Base-by-base conservation (phyloP, 2,797 vertebrate genomes). In the Syngnathus acus region DNA sequence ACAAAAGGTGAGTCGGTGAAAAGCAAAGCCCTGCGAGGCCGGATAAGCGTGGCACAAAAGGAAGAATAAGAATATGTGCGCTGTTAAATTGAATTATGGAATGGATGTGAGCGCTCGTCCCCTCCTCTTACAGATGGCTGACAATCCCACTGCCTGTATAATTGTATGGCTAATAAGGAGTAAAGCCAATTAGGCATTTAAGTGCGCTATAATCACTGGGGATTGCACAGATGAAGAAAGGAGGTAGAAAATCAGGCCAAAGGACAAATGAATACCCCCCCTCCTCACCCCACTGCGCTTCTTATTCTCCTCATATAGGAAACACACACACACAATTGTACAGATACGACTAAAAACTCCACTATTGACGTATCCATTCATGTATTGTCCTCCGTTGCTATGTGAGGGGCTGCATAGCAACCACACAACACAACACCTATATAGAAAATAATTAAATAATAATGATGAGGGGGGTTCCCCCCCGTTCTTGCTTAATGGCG, bases 101-200 rank as follows among this genome's bases (percentile, higher is more conserved):
- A 95, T 98, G 90, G 43, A 92, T 91, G 84, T 95, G 93, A 95
- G 95, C 94, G 92, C 6, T 13, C 13, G 92, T 94, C 92, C 94
- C 92, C 93, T 90, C 90, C 91, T 89, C 92, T 91, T 92, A 94
- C 94, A 98, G 94, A 97, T 94, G 94, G 94, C 91, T 94, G 92
- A 94, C 93, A 93, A 94, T 94, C 92, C 89, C 90, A 80, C 78
- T 90, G 92, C 91, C 92, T 92, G 93, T 93, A 95, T 97, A 96
- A 96, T 96, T 95, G 95, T 96, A 97, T 95, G 93, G 94, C 94
- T 97, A 97, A 96, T 95, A 97, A 97, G 94, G 93, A 95, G 93
- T 90, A 92, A 95, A 94, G 93, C 95, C 94, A 99, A 98, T 99
- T 97, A 98, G 93, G 94, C 94, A 92, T 94, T 92, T 96, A 94